Conservation (phyloP, 2,888 invertebrate species). For the Caradrina kadenii region DNA sequence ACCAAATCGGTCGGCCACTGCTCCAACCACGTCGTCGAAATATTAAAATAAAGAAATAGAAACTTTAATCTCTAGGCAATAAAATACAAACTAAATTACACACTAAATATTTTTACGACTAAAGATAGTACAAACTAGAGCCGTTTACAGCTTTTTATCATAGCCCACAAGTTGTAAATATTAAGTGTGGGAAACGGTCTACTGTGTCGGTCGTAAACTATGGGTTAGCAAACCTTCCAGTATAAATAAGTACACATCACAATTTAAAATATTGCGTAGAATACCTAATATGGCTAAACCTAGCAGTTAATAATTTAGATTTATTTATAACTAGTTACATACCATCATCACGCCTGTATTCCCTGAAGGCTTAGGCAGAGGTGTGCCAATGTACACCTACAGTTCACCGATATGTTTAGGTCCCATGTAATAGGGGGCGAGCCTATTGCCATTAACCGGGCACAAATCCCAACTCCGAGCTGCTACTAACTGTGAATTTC, state of each 20-base stretch:
- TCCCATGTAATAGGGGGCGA: too few relatives aligned
- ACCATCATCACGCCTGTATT: too few relatives aligned
- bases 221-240: constrained; percentile 36
- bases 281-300: neutral
- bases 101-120: constrained; percentile 43
- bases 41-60: constrained; percentile 4
- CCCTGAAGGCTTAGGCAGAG: too few relatives aligned
- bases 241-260: constrained; percentile 38
- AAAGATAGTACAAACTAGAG: constrained; percentile 40
- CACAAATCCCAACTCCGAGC: too few relatives aligned
- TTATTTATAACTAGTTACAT: neutral
- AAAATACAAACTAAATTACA: constrained; percentile 13
- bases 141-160: constrained; percentile 52
- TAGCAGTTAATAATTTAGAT: neutral
- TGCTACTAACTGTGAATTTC: too few relatives aligned
- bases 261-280: constrained; percentile 32
- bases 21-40: too few relatives aligned
- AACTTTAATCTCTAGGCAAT: constrained; percentile 2
- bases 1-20: too few relatives aligned
- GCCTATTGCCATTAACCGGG: too few relatives aligned
- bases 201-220: constrained; percentile 49
- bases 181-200: constrained; percentile 34
- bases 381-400: too few relatives aligned
- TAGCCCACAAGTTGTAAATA: constrained; percentile 54
- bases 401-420: too few relatives aligned